Percentiles rank a stretch among this genome's conserved stretches.
Evolutionary conservation across 2,797 vertebrate species (phyloP).

Genomic region (Esox masquinongy): DNA sequence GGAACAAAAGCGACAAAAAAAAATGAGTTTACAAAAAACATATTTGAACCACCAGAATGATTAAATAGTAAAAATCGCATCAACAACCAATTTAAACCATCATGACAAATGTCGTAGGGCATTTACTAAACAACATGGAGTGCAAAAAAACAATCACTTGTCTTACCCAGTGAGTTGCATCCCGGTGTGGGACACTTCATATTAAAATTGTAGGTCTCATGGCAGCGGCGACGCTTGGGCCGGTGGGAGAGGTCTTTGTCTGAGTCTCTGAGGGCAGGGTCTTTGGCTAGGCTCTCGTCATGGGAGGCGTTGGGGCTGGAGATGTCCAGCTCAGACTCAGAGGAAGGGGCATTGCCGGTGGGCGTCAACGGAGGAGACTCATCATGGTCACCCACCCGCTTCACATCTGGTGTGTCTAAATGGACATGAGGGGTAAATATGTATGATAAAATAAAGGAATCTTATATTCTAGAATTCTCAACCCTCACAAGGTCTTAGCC

Average conservation of each 20-base stretch:
- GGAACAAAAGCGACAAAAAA: constrained; percentile 7
- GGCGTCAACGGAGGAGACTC: constrained; percentile 96
- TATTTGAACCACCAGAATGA: neutral
- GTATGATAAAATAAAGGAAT: neutral
- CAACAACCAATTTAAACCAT: neutral
- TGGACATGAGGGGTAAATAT: constrained; percentile 9
- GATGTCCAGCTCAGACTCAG: constrained; percentile 97
- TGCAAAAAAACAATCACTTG: neutral
- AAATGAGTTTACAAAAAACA: neutral
- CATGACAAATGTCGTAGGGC: neutral
- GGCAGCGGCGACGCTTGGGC: constrained; percentile 95
- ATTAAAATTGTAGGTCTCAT: constrained; percentile 99
- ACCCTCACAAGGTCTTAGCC: neutral
- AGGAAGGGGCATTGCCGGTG: constrained; percentile 97
- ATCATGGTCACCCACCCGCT: constrained; percentile 88
- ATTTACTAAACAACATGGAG: neutral
- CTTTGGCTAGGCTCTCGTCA: constrained; percentile 93
- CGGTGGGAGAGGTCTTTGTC: constrained; percentile 95
- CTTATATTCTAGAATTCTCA: neutral
- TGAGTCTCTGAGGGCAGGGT: constrained; percentile 89
- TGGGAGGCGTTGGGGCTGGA: constrained; percentile 97
- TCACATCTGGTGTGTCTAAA: constrained; percentile 83
- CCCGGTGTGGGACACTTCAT: constrained; percentile 98
- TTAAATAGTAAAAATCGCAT: too few relatives aligned
- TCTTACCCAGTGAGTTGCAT: constrained; percentile 94